A percentile compares a stretch with the other conserved stretches of the same genome.
phyloP scores from a whole-genome alignment of 2,797 vertebrate species.

The Leuciscus waleckii region DNA sequence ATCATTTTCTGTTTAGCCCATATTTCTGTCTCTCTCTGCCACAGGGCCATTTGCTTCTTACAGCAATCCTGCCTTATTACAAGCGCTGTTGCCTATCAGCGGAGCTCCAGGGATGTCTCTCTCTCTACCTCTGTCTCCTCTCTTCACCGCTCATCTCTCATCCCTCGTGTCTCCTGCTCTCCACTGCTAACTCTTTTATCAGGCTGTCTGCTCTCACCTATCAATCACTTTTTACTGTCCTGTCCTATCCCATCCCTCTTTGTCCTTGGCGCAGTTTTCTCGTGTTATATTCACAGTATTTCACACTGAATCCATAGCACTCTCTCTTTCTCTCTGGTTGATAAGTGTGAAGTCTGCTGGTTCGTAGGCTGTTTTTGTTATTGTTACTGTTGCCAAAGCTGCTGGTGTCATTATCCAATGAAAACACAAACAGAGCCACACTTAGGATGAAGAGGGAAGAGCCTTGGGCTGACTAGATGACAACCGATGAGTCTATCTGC shows the following conservation, averaged over 20 bases:
- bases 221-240: constrained; percentile 30
- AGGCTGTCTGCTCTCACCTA: constrained; percentile 22
- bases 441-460: constrained; percentile 26
- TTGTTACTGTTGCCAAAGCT: constrained; percentile 65
- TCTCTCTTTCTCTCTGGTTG: constrained; percentile 38
- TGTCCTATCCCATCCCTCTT: constrained; percentile 16
- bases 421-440: constrained; percentile 62
- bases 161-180: neutral
- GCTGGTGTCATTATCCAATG: constrained; percentile 68
- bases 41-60: constrained; percentile 71
- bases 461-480: constrained; percentile 1
- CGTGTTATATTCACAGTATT: neutral
- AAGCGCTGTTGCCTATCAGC: constrained; percentile 65
- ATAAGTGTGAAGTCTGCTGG: constrained; percentile 45
- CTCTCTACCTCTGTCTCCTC: constrained; percentile 1
- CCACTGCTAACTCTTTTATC: constrained; percentile 31
- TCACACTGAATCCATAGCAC: constrained; percentile 23
- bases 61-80: constrained; percentile 69
- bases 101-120: constrained; percentile 59
- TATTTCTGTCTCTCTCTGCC: constrained; percentile 54
- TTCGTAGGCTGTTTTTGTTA: constrained; percentile 51
- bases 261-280: constrained; percentile 36
- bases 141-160: constrained; percentile 15
- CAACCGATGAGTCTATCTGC: neutral
- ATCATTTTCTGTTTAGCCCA: constrained; percentile 5